Conservation (phyloP, 2,888 invertebrate genomes). For the Bimastos eiseni region DNA sequence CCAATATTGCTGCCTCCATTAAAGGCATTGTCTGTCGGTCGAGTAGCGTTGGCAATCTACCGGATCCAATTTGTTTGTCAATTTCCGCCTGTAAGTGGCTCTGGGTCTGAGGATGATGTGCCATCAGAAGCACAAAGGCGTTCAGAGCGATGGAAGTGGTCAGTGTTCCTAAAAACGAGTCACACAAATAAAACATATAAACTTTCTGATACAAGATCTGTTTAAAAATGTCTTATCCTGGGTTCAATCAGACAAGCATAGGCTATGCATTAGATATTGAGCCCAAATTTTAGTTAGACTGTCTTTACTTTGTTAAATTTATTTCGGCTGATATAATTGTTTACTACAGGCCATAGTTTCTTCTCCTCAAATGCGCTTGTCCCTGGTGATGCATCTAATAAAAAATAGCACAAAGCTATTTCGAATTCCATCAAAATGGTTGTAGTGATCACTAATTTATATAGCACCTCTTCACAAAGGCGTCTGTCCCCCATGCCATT, state of each 20-base stretch:
- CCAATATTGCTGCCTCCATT: conserved; percentile 37
- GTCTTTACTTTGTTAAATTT: neutral
- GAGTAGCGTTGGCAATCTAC: conserved; percentile 24
- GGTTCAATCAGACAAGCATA: neutral
- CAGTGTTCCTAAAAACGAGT: conserved; percentile 52
- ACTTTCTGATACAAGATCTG: neutral
- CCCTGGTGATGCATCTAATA: neutral
- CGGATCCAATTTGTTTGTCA: conserved; percentile 25
- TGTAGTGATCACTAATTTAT: too few relatives aligned
- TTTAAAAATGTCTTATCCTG: neutral
- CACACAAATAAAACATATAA: neutral
- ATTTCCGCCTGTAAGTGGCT: conserved; percentile 31
- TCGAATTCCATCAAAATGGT: neutral
- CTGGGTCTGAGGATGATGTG: conserved; percentile 37
- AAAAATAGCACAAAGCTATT: neutral
- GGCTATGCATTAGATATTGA: neutral
- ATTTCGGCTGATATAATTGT: neutral
- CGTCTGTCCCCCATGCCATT: too few relatives aligned
- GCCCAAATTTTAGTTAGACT: neutral
- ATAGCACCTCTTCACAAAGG: too few relatives aligned
- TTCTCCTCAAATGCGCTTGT: neutral
- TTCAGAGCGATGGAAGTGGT: conserved; percentile 54
- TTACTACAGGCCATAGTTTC: neutral
- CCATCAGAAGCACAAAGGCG: conserved; percentile 50
- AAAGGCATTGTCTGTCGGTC: conserved; percentile 31